These are phyloP conservation scores for Diglossa cyanea DNA, from an alignment of 2,797 vertebrate species.

Conservation along the genomic window DNA sequence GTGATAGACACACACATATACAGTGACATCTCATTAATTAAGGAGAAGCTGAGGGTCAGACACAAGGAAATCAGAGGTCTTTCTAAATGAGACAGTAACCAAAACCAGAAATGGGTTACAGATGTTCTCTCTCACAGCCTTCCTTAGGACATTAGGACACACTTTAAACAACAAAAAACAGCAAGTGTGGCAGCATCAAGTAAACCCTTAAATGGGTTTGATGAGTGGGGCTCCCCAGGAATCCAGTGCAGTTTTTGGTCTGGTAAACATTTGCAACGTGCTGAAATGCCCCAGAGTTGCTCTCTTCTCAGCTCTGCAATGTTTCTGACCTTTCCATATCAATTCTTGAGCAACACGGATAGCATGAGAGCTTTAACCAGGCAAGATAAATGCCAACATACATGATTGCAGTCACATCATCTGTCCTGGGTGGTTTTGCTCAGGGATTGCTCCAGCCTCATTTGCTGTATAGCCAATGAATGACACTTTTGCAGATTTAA, in stretches of 20 bases:
- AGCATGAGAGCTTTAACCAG: background rate
- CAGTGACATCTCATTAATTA: background rate
- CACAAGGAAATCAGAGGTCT: background rate
- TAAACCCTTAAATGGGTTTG: background rate
- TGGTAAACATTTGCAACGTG: background rate
- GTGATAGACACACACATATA: no score
- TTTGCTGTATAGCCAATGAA: background rate
- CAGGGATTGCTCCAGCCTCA: background rate
- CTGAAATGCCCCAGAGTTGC: background rate
- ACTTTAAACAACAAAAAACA: background rate
- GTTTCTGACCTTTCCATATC: background rate
- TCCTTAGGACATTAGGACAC: background rate
- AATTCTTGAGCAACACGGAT: background rate
- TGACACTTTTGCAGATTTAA: conserved; percentile 14
- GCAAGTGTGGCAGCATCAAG: background rate
- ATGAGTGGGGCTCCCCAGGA: background rate
- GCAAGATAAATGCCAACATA: background rate
- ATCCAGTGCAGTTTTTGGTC: background rate
- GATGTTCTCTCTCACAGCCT: background rate
- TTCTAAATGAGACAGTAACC: background rate
- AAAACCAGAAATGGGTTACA: background rate
- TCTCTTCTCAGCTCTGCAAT: background rate
- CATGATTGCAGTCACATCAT: background rate
- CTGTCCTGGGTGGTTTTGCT: background rate
- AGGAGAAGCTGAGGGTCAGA: background rate